These are phyloP conservation scores for Rhogogaster chlorosoma DNA, from an alignment of 2,888 invertebrate species.

Conservation along the genomic window DNA sequence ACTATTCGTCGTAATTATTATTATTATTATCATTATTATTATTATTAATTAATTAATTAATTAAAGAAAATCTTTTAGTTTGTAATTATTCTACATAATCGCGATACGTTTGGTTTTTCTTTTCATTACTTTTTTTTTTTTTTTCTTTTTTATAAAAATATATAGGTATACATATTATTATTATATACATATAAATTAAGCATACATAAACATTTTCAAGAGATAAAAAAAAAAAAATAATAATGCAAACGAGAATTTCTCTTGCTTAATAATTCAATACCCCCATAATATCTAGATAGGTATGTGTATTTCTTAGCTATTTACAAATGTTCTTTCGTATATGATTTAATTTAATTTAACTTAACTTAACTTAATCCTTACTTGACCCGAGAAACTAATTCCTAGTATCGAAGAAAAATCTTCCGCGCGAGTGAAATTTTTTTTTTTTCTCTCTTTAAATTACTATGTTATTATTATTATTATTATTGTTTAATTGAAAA, in stretches of 20 bases:
- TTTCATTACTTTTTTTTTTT: slow-evolving; percentile 36
- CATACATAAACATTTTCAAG: slow-evolving; percentile 44
- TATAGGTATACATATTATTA: slow-evolving; percentile 41
- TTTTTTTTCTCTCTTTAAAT: background rate
- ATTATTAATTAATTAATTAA: slow-evolving; percentile 60
- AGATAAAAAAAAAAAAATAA: background rate
- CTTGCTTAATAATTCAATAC: slow-evolving; percentile 20
- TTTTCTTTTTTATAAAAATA: slow-evolving; percentile 50
- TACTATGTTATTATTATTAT: background rate
- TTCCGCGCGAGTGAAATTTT: background rate
- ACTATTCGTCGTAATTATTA: slow-evolving; percentile 53
- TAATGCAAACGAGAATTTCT: slow-evolving; percentile 3
- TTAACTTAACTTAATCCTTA: background rate
- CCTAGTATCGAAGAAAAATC: background rate
- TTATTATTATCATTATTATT: slow-evolving; percentile 50
- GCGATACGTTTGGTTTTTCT: slow-evolving; percentile 1
- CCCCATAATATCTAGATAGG: background rate
- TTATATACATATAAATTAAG: slow-evolving; percentile 53
- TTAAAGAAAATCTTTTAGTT: slow-evolving; percentile 57
- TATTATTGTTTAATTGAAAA: background rate
- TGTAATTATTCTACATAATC: slow-evolving; percentile 56
- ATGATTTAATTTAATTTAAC: background rate
- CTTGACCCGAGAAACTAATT: background rate
- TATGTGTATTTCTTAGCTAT: slow-evolving; percentile 24
- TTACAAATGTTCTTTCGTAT: background rate